Evolutionary conservation across 2,888 invertebrate genomes (phyloP).

Genomic region (Caenorhabditis sp.): DNA sequence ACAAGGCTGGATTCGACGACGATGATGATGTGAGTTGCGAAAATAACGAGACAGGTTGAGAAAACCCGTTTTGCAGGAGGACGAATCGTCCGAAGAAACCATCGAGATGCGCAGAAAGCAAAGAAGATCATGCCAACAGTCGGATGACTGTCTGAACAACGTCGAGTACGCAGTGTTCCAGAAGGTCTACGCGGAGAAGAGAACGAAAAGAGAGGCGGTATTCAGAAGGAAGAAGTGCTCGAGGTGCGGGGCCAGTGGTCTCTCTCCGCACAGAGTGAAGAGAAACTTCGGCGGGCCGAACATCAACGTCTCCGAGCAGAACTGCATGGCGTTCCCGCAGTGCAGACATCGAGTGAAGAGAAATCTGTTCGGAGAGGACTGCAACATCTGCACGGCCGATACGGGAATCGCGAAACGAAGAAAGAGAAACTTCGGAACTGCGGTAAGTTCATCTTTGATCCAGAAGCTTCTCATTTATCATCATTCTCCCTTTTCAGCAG

Average conservation of each 20-base stretch:
- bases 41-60: no score
- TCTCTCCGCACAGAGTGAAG: conserved; percentile 62
- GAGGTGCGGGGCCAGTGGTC: conserved; percentile 54
- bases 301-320: conserved; percentile 74
- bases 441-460: conserved; percentile 31
- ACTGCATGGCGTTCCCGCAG: conserved; percentile 73
- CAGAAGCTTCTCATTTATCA: background rate
- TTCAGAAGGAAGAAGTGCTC: conserved; percentile 65
- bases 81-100: conserved; percentile 52
- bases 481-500: conserved; percentile 57
- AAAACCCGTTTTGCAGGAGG: no score
- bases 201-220: conserved; percentile 69
- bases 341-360: conserved; percentile 72
- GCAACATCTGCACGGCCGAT: conserved; percentile 71
- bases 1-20: conserved; percentile 64
- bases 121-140: conserved; percentile 64
- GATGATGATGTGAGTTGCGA: no score
- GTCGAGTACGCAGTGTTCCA: conserved; percentile 70
- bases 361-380: conserved; percentile 69
- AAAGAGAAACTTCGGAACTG: conserved; percentile 68
- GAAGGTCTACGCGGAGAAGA: conserved; percentile 68
- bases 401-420: conserved; percentile 55
- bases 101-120: conserved; percentile 53
- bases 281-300: conserved; percentile 71
- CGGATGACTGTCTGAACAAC: conserved; percentile 73